Evolutionary conservation across 2,888 invertebrate genomes (phyloP).

Genomic region (Masnerella sp.): DNA sequence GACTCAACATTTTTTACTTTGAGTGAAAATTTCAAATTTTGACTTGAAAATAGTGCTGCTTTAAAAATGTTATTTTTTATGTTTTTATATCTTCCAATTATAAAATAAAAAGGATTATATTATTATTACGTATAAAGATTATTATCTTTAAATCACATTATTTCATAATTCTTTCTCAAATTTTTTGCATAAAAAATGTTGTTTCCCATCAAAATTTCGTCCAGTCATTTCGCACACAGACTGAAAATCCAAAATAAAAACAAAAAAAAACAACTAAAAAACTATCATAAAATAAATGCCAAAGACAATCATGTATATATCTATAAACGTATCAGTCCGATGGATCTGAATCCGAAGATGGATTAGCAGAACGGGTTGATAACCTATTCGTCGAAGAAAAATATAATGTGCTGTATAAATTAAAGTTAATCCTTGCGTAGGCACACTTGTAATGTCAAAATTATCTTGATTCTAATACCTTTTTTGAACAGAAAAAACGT

Average conservation of each 20-base stretch:
- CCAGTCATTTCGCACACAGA: no score
- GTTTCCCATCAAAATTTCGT: neutral
- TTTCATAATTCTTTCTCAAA: no score
- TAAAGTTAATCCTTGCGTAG: conserved; percentile 32
- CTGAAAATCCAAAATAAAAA: no score
- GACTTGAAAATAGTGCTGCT: no score
- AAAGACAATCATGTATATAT: conserved; percentile 8
- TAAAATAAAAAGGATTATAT: no score
- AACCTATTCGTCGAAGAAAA: conserved; percentile 22
- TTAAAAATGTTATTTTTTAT: no score
- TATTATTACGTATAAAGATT: no score
- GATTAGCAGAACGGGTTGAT: conserved; percentile 28
- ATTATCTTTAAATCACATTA: no score
- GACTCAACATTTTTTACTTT: no score
- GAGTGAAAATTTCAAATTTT: no score
- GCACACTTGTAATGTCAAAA: conserved; percentile 23
- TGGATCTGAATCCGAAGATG: conserved; percentile 23
- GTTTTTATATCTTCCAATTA: no score
- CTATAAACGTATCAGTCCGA: conserved; percentile 8
- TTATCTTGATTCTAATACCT: conserved; percentile 24
- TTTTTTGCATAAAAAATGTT: neutral
- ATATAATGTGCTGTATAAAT: conserved; percentile 29
- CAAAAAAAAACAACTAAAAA: no score
- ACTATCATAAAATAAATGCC: neutral
- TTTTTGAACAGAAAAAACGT: conserved; percentile 5